phyloP scores from a whole-genome alignment of 2,888 invertebrate genomes.

The Clivina fossor region DNA sequence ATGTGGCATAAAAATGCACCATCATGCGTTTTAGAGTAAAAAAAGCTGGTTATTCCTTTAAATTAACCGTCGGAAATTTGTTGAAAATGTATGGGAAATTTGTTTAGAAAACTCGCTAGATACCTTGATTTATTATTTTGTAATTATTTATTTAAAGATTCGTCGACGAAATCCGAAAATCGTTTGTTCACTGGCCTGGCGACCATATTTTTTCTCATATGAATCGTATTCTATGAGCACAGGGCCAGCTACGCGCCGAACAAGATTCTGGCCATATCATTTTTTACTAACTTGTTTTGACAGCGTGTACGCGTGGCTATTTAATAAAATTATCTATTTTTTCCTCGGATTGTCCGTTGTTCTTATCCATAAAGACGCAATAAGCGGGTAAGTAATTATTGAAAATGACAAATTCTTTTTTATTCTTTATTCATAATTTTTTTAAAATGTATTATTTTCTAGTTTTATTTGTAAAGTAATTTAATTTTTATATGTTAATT shows the following conservation, averaged over 20 bases:
- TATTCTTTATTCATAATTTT: background rate
- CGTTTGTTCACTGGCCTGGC: conserved; percentile 73
- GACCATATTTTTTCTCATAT: conserved; percentile 68
- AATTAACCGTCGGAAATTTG: conserved; percentile 2
- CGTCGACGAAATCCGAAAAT: conserved; percentile 68
- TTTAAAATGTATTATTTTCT: background rate
- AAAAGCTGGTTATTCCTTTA: too few relatives aligned
- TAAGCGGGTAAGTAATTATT: conserved; percentile 61
- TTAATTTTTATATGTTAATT: background rate
- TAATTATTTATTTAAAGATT: conserved; percentile 55
- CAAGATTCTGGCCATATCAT: conserved; percentile 56
- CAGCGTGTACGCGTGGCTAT: conserved; percentile 58
- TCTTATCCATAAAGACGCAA: conserved; percentile 70
- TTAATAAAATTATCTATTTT: conserved; percentile 61
- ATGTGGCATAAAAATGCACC: too few relatives aligned
- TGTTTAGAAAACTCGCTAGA: background rate
- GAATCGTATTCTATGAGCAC: conserved; percentile 59
- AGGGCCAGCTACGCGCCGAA: conserved; percentile 51
- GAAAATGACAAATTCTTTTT: conserved; percentile 6
- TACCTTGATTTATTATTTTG: conserved; percentile 8
- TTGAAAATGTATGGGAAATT: background rate
- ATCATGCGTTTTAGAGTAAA: too few relatives aligned
- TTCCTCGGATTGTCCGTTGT: conserved; percentile 66
- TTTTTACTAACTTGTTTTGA: conserved; percentile 57
- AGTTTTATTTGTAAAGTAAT: background rate